Percentiles rank a stretch among this genome's conserved stretches.
These are phyloP conservation scores for Hylia prasina DNA, from an alignment of 2,113 vertebrate genomes.

Conservation along the genomic window DNA sequence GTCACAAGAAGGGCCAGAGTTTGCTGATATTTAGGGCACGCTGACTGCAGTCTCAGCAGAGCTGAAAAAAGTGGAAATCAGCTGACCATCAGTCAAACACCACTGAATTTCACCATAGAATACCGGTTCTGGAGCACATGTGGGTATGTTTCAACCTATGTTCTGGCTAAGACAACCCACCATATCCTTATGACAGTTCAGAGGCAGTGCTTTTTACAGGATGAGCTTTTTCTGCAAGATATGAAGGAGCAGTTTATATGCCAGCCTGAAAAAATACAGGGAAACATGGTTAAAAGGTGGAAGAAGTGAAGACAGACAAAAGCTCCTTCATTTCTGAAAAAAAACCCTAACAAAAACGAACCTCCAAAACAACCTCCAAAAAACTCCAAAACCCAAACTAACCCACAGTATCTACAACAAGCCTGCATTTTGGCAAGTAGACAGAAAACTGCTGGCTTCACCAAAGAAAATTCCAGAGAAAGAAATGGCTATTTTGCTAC, in stretches of 20 bases:
- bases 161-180: background rate
- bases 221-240: background rate
- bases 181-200: background rate
- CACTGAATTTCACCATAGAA: background rate
- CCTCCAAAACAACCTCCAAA: background rate
- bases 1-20: background rate
- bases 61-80: background rate
- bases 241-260: background rate
- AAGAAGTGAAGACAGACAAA: background rate
- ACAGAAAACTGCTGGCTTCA: background rate
- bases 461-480: background rate
- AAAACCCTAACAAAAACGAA: accelerated
- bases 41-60: background rate
- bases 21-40: accelerated
- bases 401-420: background rate
- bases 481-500: background rate
- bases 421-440: background rate
- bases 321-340: background rate
- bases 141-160: background rate
- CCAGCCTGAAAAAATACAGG: background rate
- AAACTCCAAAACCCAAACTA: background rate
- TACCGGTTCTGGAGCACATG: background rate
- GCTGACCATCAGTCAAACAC: background rate
- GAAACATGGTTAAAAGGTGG: background rate
- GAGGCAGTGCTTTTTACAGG: background rate